Conservation (phyloP, 1,140 invertebrate genomes). For the Onthophagus taurus region DNA sequence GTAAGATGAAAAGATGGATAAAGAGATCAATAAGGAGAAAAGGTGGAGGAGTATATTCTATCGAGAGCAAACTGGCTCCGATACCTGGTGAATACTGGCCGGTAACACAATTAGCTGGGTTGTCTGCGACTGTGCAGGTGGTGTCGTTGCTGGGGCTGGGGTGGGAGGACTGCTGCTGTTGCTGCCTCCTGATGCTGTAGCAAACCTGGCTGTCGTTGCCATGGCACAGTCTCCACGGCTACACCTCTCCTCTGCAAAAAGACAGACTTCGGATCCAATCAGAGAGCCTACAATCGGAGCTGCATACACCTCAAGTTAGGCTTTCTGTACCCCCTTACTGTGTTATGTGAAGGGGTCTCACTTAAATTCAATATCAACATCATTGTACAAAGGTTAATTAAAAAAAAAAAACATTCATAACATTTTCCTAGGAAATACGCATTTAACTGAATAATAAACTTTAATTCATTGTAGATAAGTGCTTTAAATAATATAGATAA, state of each 20-base stretch:
- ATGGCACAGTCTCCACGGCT: slow-evolving; percentile 35
- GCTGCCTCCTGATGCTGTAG: slow-evolving; percentile 31
- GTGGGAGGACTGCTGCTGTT: slow-evolving; percentile 34
- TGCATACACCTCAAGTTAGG: too few species aligned
- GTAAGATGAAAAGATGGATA: slow-evolving; percentile 3
- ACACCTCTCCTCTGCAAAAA: slow-evolving; percentile 31
- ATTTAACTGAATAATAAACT: too few species aligned
- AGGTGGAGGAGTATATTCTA: slow-evolving; percentile 10
- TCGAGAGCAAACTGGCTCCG: too few species aligned
- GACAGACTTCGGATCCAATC: slow-evolving; percentile 22
- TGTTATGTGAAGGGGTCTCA: not conserved
- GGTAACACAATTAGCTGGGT: slow-evolving; percentile 37
- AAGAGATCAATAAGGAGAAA: slow-evolving; percentile 14
- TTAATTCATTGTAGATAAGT: too few species aligned
- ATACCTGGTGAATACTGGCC: slow-evolving; percentile 39
- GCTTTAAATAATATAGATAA: too few species aligned
- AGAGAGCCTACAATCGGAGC: too few species aligned
- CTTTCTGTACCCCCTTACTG: not conserved
- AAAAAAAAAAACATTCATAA: slow-evolving; percentile 5
- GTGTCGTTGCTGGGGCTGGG: slow-evolving; percentile 32
- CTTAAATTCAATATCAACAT: slow-evolving; percentile 2
- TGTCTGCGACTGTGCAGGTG: slow-evolving; percentile 31
- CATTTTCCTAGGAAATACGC: not conserved
- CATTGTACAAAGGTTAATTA: not conserved
- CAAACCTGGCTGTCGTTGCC: slow-evolving; percentile 38